Conservation (phyloP, 2,113 vertebrate species). For the Axis porcinus region DNA sequence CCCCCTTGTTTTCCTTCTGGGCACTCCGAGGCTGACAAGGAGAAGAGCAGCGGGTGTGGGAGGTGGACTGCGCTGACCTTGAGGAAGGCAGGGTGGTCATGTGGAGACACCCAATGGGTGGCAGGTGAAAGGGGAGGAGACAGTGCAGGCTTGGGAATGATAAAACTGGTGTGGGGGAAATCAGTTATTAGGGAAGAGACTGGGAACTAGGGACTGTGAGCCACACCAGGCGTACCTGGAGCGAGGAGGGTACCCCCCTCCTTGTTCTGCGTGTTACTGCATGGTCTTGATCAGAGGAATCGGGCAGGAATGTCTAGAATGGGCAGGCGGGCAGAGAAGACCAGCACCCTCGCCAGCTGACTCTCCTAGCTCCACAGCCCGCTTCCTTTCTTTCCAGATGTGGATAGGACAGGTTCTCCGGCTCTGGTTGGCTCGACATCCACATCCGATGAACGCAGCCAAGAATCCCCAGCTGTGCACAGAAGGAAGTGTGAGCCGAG, state of each 20-base stretch:
- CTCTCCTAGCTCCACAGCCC: not conserved
- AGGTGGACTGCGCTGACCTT: not conserved
- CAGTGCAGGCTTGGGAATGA: not conserved
- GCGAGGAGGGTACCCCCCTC: not conserved
- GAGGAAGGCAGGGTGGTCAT: not conserved
- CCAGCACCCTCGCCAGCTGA: too few species aligned
- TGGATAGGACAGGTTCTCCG: not conserved
- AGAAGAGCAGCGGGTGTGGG: not conserved
- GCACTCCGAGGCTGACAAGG: not conserved
- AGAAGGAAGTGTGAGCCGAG: not conserved
- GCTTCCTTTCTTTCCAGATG: not conserved
- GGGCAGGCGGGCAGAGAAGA: not conserved
- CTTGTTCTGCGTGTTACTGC: not conserved
- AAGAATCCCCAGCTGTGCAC: not conserved
- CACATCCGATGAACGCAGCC: not conserved
- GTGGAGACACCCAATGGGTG: not conserved
- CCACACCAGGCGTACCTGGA: not conserved
- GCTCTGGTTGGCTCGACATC: not conserved
- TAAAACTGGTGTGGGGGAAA: not conserved
- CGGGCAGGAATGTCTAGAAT: not conserved
- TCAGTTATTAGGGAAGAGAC: not conserved
- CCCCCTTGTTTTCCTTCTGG: not conserved
- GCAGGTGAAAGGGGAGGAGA: not conserved
- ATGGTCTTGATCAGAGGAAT: not conserved
- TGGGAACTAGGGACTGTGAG: not conserved